Conservation (phyloP, 2,797 vertebrate genomes). For the Acomys russatus region DNA sequence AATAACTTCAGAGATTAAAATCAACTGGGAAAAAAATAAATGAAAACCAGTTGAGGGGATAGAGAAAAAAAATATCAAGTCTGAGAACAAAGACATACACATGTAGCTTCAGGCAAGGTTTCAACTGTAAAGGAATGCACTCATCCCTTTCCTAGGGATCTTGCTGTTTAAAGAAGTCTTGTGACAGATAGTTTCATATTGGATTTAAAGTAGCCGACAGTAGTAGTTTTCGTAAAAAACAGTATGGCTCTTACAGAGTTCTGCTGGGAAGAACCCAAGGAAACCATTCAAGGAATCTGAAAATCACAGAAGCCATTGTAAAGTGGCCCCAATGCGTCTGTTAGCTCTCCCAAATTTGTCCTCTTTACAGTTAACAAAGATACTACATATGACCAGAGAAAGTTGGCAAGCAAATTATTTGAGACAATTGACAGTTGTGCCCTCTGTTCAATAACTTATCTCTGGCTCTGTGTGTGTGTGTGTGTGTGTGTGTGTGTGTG, state of each 20-base stretch:
- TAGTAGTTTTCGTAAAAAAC: slow-evolving; percentile 44
- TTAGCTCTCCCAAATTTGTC: slow-evolving; percentile 42
- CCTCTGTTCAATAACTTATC: neutral
- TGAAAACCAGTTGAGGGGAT: slow-evolving; percentile 35
- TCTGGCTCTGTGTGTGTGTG: neutral
- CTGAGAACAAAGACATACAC: neutral
- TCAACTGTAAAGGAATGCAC: slow-evolving; percentile 47
- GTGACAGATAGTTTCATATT: slow-evolving; percentile 54
- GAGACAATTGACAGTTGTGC: neutral
- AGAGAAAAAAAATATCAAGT: neutral
- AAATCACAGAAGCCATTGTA: slow-evolving; percentile 47
- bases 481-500: too few species aligned
- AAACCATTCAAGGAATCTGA: slow-evolving; percentile 16
- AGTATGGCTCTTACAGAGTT: slow-evolving; percentile 13
- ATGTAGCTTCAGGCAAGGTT: neutral
- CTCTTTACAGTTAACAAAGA: slow-evolving; percentile 28
- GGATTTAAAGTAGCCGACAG: slow-evolving; percentile 41
- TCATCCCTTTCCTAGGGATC: slow-evolving; percentile 37
- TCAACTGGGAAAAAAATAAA: neutral
- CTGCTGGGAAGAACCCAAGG: neutral
- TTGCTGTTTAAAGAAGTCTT: slow-evolving; percentile 68
- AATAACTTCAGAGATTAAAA: slow-evolving; percentile 55
- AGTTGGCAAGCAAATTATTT: slow-evolving; percentile 55
- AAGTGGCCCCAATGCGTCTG: neutral
- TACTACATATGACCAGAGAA: slow-evolving; percentile 28